Conservation (phyloP, 2,797 vertebrate species). For the Leuciscus waleckii region DNA sequence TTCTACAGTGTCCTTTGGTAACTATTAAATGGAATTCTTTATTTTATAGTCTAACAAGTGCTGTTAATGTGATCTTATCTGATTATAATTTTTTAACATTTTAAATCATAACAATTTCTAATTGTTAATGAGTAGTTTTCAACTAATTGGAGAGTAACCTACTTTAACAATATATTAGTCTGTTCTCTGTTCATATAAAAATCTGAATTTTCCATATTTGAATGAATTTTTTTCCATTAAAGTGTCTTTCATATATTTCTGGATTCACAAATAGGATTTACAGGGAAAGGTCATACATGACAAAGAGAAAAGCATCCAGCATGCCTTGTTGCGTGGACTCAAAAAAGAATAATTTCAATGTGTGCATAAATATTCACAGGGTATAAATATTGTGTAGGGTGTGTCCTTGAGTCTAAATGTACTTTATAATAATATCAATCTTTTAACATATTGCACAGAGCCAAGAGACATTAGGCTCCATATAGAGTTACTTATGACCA, state of each 20-base stretch:
- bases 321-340: too few relatives aligned
- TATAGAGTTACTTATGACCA: too few relatives aligned
- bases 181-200: background rate
- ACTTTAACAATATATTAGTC: background rate
- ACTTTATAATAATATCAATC: background rate
- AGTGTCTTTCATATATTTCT: background rate
- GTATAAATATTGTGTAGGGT: too few relatives aligned
- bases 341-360: too few relatives aligned
- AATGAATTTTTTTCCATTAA: background rate
- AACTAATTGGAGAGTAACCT: background rate
- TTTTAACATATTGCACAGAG: too few relatives aligned
- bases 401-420: background rate
- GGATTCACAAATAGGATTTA: background rate
- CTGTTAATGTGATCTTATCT: background rate
- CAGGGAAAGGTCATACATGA: background rate
- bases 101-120: background rate
- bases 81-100: background rate
- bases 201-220: too few relatives aligned
- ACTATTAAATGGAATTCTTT: background rate
- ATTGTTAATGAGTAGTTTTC: background rate
- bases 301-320: too few relatives aligned
- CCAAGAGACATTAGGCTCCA: too few relatives aligned
- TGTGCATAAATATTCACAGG: background rate
- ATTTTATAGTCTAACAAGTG: background rate
- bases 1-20: background rate